These are phyloP conservation scores for Meriones unguiculatus DNA, from an alignment of 2,113 vertebrate genomes.

Conservation along the genomic window DNA sequence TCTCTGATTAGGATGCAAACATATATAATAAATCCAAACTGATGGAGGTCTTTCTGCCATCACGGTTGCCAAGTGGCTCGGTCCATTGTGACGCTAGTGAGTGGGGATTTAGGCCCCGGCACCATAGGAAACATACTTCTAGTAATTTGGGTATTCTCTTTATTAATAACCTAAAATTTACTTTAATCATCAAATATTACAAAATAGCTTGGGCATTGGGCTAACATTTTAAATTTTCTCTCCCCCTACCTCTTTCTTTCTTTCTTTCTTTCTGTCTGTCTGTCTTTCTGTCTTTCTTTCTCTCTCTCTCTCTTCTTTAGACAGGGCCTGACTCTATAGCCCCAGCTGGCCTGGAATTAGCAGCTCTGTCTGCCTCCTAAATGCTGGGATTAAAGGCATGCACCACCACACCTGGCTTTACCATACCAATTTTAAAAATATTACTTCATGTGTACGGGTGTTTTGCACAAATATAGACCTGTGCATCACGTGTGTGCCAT, in stretches of 20 bases:
- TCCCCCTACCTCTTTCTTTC: background rate
- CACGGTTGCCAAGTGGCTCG: background rate
- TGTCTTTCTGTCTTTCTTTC: background rate
- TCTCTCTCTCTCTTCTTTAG: background rate
- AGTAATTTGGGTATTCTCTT: background rate
- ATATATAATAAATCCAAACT: conserved; percentile 1
- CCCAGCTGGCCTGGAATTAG: background rate
- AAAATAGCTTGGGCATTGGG: conserved; percentile 9
- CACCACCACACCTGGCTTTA: background rate
- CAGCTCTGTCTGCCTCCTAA: background rate
- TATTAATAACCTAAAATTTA: conserved; percentile 11
- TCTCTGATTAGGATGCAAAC: background rate
- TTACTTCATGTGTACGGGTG: background rate
- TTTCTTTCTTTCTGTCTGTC: background rate
- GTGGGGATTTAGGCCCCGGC: no score
- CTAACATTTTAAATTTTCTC: background rate
- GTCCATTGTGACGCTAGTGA: background rate
- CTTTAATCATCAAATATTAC: conserved; percentile 21
- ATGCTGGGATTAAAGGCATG: background rate
- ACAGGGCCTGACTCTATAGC: no score
- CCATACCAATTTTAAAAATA: background rate
- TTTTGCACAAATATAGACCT: background rate
- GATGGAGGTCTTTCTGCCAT: background rate
- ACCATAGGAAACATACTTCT: background rate
- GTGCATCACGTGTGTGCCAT: background rate